Evolutionary conservation across 2,888 invertebrate species (phyloP), one percentile per base, ranked within the genome.

Genomic region (Galeruca laticollis): DNA sequence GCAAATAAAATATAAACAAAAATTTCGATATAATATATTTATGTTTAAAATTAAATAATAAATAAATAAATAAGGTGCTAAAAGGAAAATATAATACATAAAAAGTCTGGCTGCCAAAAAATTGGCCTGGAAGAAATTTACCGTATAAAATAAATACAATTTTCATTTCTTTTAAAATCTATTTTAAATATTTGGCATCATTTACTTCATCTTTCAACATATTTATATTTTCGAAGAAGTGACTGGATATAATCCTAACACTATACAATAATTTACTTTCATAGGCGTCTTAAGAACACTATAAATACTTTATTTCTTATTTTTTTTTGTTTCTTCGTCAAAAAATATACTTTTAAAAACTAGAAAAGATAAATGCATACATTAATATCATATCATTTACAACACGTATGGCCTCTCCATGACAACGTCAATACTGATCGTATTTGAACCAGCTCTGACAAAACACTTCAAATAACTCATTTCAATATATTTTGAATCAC

Each of bases 161-260:
- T 35, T 40, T 76, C 75, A 77, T 73, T 75, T 73, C 73, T 76
- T 75, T 76, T 77, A 76, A 78, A 76, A 78, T 75, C 78, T 79
- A 79, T 77, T 75, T 78, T 74, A 81, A 82, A 83, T 84, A 84
- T 84, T 84, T 84, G 84, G 84, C 84, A 84, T 84, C 84, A 82
- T 82, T 80, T 80, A 78, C 80, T 78, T 78, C 74, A 80, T 79
- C 74, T 77, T 81, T 80, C 26, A 83, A 83, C 82, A 82, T 82
- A 82, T 78, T 82, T 80, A 82, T 78, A 81, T 77, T 76, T 73
- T 75, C 77, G 76, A 80, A 79, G 80, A 81, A 81, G 80, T 80
- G 79, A 80, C 79, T 78, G 76, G 74, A 76, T 74, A 72, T 77
- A 37, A 78, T 79, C 78, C 81, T 81, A 81, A 82, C 78, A 80